phyloP scores from a whole-genome alignment of 2,113 vertebrate genomes.

The Propithecus coquereli region DNA sequence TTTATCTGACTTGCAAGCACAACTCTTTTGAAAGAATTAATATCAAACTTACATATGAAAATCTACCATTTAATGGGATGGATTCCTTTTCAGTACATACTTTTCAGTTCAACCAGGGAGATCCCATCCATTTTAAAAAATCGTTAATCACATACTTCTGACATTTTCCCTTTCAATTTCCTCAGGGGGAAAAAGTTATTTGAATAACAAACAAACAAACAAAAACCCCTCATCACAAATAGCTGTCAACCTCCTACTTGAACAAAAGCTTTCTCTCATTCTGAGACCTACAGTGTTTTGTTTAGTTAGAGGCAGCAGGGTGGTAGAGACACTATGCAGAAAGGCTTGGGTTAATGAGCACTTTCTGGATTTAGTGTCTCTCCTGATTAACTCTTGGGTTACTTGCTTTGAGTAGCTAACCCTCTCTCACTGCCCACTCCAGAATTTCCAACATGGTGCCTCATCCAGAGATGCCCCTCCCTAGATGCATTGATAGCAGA shows the following conservation, averaged over 20 bases:
- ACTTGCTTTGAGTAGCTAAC: conserved; percentile 35
- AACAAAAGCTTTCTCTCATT: conserved; percentile 65
- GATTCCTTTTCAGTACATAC: conserved; percentile 68
- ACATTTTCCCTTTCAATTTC: conserved; percentile 73
- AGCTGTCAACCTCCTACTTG: conserved; percentile 54
- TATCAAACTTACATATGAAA: conserved; percentile 80
- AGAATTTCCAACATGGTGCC: background rate
- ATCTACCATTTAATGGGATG: conserved; percentile 65
- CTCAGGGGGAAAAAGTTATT: conserved; percentile 65
- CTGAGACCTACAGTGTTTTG: conserved; percentile 22
- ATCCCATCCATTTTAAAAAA: conserved; percentile 74
- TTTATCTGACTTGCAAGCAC: conserved; percentile 77
- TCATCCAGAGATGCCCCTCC: background rate
- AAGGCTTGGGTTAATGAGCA: conserved; percentile 51
- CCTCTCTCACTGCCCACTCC: background rate
- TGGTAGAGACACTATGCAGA: conserved; percentile 2
- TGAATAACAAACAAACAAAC: conserved; percentile 73
- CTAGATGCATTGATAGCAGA: background rate
- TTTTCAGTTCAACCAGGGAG: conserved; percentile 69
- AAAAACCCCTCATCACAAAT: conserved; percentile 57
- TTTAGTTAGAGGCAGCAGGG: conserved; percentile 57
- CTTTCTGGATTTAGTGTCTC: conserved; percentile 41
- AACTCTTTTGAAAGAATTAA: conserved; percentile 80
- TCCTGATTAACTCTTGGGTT: conserved; percentile 51
- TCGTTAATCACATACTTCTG: conserved; percentile 73